Evolutionary conservation across 2,113 vertebrate genomes (phyloP), one percentile per base, ranked within the genome.

Genomic region (Macquaria australasica): DNA sequence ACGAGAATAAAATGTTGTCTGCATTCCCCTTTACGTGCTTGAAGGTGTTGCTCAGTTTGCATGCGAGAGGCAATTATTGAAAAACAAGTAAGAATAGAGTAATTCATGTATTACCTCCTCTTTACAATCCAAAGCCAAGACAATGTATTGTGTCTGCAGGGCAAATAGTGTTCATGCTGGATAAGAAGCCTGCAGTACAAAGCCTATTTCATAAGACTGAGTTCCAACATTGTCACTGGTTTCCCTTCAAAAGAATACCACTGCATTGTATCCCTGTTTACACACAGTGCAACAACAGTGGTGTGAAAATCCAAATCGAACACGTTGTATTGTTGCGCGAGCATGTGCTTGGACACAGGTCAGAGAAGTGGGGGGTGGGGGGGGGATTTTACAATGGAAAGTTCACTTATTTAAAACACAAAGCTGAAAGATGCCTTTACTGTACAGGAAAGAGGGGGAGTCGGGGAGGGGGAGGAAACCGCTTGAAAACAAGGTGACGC

Each of bases 391-490:
- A 91, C 82, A 88, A 87, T 77, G 37, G 86, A 87, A 78, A 82
- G 86, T 84, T 37, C 45, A 55, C 50, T 84, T 81, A 82, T 83
- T 78, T 77, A 43, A 81, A 72, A 60, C 55, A 83, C 77, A 84
- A 79, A 88, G 78, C 59, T 81, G 53, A 81, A 18, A 82, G 41
- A 60, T 67, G 25, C 25, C 21, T 68, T 56, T 80, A 85, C 56
- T 81, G 88, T 85, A 91, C 91, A 91, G 94, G 93, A 95, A 94
- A 73, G 34, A 50, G 76, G 76, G 63, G 74, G 79, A 84, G 79
- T 5, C n/a, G 2, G 28, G 34, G 48, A 66, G 60, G 72, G 62
- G 53, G 77, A 83, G 92, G 92, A 93, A 92, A 77, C 56, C 3
- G 58, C 43, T 80, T 88, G 31, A 88, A 92, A 92, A 92, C 86